These are phyloP conservation scores for Empidonax alnorum DNA, from an alignment of 2,113 vertebrate species.

Conservation along the genomic window DNA sequence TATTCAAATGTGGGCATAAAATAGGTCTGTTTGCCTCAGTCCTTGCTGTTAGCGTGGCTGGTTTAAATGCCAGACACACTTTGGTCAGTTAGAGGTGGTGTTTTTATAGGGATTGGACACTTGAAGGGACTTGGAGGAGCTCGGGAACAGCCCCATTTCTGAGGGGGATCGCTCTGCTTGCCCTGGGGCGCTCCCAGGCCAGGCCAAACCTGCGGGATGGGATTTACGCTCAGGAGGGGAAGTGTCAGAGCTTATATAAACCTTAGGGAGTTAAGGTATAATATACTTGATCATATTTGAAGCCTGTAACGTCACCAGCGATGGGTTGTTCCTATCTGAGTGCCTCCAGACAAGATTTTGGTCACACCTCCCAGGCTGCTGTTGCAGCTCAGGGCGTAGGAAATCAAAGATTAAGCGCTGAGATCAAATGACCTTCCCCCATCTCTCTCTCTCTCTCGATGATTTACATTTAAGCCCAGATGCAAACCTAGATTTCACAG, in stretches of 20 bases:
- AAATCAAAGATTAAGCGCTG: not conserved
- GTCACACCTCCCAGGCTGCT: not conserved
- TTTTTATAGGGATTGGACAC: not conserved
- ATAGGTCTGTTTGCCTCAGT: not conserved
- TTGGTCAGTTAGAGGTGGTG: not conserved
- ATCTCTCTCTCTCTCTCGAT: not conserved
- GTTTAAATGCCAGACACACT: not conserved
- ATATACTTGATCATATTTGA: not conserved
- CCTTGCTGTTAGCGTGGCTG: not conserved
- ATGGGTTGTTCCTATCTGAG: not conserved
- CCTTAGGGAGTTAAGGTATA: not conserved
- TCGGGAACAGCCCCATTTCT: not conserved
- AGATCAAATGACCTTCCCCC: not conserved
- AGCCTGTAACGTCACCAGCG: not conserved
- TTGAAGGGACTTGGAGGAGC: not conserved
- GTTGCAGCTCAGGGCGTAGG: not conserved
- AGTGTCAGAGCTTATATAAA: not conserved
- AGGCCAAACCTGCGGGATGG: not conserved
- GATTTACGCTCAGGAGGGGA: not conserved
- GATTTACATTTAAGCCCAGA: not conserved
- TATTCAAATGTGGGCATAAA: not conserved
- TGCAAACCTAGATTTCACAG: not conserved
- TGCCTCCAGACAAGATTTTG: slow-evolving; percentile 5
- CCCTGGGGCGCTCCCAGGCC: not conserved
- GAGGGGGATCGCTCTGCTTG: fast-evolving